phyloP scores from a whole-genome alignment of 2,888 invertebrate genomes.

The Diaperis boleti region DNA sequence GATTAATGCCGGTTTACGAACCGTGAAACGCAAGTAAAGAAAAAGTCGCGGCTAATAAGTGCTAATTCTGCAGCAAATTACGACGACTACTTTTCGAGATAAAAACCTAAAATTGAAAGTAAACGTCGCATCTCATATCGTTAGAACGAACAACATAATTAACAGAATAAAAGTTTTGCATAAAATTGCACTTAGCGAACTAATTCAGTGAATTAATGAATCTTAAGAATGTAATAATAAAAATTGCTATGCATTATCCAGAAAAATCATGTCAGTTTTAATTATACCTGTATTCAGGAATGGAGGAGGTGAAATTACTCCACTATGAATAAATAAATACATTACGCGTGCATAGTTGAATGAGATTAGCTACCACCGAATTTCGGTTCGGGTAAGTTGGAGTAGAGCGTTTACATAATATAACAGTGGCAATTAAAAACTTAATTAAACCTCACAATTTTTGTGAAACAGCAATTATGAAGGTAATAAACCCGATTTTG shows the following conservation, averaged over 20 bases:
- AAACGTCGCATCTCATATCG: not conserved
- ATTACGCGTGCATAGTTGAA: not conserved
- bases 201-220: conserved; percentile 8
- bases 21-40: too few species aligned
- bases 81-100: too few species aligned
- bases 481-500: conserved; percentile 1
- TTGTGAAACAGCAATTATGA: conserved; percentile 8
- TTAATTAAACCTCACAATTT: conserved; percentile 17
- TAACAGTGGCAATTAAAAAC: conserved; percentile 17
- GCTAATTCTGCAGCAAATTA: too few species aligned
- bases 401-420: not conserved
- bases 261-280: conserved; percentile 18
- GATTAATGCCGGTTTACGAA: too few species aligned
- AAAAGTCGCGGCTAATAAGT: too few species aligned
- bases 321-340: conserved; percentile 27
- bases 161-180: not conserved
- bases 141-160: not conserved
- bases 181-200: conserved; percentile 1
- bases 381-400: too few species aligned
- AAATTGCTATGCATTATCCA: conserved; percentile 2
- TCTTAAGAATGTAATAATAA: conserved; percentile 8
- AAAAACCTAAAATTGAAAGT: not conserved
- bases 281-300: not conserved
- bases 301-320: conserved; percentile 5
- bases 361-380: too few species aligned